These are phyloP conservation scores for Micromussa lordhowensis DNA, from an alignment of 92 coral and sea anemone species.

Conservation along the genomic window DNA sequence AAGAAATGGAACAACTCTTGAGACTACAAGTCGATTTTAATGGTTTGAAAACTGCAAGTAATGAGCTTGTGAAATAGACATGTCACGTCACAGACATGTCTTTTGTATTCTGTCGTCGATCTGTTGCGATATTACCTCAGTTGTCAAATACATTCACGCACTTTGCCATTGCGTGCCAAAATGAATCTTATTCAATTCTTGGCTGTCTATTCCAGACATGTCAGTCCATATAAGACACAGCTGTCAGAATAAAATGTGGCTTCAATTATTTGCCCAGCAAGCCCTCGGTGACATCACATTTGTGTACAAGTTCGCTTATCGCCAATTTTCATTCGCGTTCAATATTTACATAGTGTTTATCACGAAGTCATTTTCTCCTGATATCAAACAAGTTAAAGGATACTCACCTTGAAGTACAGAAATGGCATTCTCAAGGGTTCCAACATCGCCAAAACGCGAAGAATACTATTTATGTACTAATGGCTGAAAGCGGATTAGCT, in stretches of 20 bases:
- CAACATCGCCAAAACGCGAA: conserved; percentile 4
- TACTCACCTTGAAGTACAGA: conserved; percentile 14
- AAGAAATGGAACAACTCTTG: background rate
- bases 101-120: background rate
- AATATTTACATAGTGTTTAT: conserved; percentile 41
- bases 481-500: background rate
- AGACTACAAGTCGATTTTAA: background rate
- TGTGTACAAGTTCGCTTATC: background rate
- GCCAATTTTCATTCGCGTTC: conserved; percentile 3
- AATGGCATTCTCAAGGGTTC: background rate
- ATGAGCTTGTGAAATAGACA: background rate
- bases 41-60: conserved; percentile 6
- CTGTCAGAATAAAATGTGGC: conserved; percentile 29
- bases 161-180: background rate
- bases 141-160: background rate
- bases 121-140: background rate
- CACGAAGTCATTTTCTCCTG: background rate
- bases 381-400: background rate
- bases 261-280: conserved; percentile 46
- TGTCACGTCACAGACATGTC: conserved; percentile 12
- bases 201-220: conserved; percentile 5
- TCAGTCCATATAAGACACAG: conserved; percentile 7
- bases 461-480: background rate
- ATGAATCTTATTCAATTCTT: background rate
- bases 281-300: conserved; percentile 11